These are phyloP conservation scores for Cyrtorhinus lividipennis DNA, from an alignment of 1,140 invertebrate species.

Conservation along the genomic window DNA sequence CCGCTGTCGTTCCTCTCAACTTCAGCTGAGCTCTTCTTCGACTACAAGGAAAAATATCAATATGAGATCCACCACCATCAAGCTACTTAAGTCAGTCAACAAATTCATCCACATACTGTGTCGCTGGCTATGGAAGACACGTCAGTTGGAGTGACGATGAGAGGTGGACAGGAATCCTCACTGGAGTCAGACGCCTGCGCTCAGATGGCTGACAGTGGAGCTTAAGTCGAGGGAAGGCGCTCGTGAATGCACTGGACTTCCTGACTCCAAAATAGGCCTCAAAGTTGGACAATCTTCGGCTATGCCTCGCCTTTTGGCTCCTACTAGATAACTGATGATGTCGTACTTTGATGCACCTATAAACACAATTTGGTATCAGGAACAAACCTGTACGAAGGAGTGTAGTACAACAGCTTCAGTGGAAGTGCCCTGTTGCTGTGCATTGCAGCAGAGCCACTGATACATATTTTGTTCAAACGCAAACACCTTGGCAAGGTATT, in stretches of 20 bases:
- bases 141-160: slow-evolving; percentile 31
- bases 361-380: too few relatives aligned
- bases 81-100: not conserved
- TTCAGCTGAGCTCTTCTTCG: slow-evolving; percentile 35
- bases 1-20: slow-evolving; percentile 86
- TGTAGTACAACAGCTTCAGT: too few relatives aligned
- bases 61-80: too few relatives aligned
- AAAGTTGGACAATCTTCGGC: slow-evolving; percentile 14
- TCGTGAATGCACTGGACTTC: slow-evolving; percentile 20
- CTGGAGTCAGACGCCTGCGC: slow-evolving; percentile 48
- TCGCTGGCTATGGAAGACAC: slow-evolving; percentile 17
- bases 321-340: slow-evolving; percentile 72
- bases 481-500: too few relatives aligned
- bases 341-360: slow-evolving; percentile 63
- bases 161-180: slow-evolving; percentile 47
- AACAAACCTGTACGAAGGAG: too few relatives aligned
- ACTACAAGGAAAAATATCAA: slow-evolving; percentile 23
- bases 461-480: not conserved
- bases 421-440: too few relatives aligned
- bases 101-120: too few relatives aligned
- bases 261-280: slow-evolving; percentile 32
- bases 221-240: slow-evolving; percentile 33
- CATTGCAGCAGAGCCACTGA: too few relatives aligned
- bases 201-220: slow-evolving; percentile 39
- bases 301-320: slow-evolving; percentile 59